Evolutionary conservation across 2,113 vertebrate genomes (phyloP), one percentile per base, ranked within the genome.

Genomic region (Passerina amoena): DNA sequence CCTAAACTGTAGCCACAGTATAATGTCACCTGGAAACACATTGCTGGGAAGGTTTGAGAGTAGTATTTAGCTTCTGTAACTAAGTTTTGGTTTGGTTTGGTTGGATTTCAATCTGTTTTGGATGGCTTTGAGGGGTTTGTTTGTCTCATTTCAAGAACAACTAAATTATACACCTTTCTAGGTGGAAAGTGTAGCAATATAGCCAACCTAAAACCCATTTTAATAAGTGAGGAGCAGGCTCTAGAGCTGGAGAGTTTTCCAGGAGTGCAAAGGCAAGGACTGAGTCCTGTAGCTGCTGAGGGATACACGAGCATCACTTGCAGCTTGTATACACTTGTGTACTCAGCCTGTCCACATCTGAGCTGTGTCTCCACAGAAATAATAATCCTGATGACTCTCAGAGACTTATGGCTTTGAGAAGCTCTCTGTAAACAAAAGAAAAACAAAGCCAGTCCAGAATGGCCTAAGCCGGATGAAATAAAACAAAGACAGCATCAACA

Each of bases 401-500:
- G 92, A 94, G 76, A 88, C 88, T 92, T 84, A 92, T 4, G 57
- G 76, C 56, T 95, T 92, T 78, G 81, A 84, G 87, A 84, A 0
- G 0, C 35, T 68, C 76, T 93, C 90, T 87, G 79, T 89, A 96
- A 94, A 96, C 86, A 95, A 92, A 93, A 85, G 87, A 24, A 77
- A 92, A 90, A 71, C 82, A 48, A 8, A 85, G 68, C 78, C 54
- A 76, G 85, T 61, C 85, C 54, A 65, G 68, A 92, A 92, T 95
- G 82, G 69, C 83, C 80, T 61, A 7, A 69, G 79, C 80, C 2
- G 3, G 75, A 90, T 94, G 82, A 75, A 97, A 90, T 88, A 81
- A 94, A 96, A 95, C 86, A 92, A 95, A 94, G 77, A 30, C 80
- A 84, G 78, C 69, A 68, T 81, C 92, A 94, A 50, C 94, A 93